phyloP scores from a whole-genome alignment of 2,113 vertebrate genomes.

The Agapornis roseicollis region DNA sequence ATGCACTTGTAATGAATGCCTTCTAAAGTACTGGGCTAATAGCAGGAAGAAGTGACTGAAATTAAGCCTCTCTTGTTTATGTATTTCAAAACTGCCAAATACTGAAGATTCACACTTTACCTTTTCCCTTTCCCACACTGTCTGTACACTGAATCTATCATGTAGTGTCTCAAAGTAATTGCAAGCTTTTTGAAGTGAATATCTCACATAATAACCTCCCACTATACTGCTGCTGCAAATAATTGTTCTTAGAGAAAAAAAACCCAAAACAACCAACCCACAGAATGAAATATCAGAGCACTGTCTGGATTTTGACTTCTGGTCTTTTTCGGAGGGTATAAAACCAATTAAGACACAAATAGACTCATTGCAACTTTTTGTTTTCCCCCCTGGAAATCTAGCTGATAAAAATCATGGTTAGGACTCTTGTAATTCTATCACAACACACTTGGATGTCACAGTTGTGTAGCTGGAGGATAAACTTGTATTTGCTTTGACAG shows the following conservation, averaged over 20 bases:
- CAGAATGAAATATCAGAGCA: background rate
- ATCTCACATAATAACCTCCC: background rate
- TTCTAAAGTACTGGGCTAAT: background rate
- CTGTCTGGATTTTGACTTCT: background rate
- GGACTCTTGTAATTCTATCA: background rate
- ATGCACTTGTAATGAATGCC: background rate
- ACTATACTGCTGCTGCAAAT: background rate
- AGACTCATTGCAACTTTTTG: background rate
- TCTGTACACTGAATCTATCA: background rate
- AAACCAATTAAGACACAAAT: background rate
- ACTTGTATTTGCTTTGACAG: background rate
- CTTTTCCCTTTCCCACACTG: background rate
- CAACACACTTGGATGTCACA: background rate
- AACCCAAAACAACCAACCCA: background rate
- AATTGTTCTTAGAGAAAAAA: background rate
- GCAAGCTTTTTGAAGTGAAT: background rate
- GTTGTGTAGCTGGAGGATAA: background rate
- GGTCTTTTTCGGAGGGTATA: background rate
- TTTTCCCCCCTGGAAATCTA: background rate
- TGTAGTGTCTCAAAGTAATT: background rate
- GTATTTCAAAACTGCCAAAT: background rate
- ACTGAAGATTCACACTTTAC: background rate
- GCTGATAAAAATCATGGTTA: background rate
- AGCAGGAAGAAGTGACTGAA: background rate
- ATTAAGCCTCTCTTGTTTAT: background rate